phyloP scores from a whole-genome alignment of 2,113 vertebrate species.

The Pantherophis guttatus region DNA sequence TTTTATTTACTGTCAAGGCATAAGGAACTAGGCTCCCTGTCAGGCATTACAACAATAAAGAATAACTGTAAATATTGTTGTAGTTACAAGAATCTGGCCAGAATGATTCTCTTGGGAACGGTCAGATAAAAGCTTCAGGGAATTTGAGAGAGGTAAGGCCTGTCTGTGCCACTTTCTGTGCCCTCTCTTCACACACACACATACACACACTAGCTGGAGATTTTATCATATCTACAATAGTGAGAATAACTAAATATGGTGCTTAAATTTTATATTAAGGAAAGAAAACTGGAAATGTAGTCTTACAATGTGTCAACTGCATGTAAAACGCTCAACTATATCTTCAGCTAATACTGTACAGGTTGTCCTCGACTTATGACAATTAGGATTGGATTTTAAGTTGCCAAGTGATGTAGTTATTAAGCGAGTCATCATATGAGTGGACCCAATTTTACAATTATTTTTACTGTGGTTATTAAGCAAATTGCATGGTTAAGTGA shows the following conservation, averaged over 20 bases:
- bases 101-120: neutral
- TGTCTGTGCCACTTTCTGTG: neutral
- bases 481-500: too few species aligned
- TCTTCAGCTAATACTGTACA: neutral
- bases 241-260: neutral
- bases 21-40: neutral
- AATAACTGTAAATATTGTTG: neutral
- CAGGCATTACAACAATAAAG: neutral
- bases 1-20: neutral
- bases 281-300: neutral
- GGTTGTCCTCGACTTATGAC: neutral
- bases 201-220: neutral
- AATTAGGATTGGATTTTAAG: neutral
- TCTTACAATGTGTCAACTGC: neutral
- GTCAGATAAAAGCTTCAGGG: neutral
- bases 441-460: neutral
- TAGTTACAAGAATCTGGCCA: neutral
- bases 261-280: neutral
- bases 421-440: neutral
- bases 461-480: neutral
- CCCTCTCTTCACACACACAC: too few species aligned
- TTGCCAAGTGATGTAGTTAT: neutral
- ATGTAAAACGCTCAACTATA: neutral
- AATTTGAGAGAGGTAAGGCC: neutral
- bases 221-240: neutral